A percentile compares a stretch with the other conserved stretches of the same genome.
Conservation (phyloP, 2,113 vertebrate genomes). For the Urocynchramus pylzowi region DNA sequence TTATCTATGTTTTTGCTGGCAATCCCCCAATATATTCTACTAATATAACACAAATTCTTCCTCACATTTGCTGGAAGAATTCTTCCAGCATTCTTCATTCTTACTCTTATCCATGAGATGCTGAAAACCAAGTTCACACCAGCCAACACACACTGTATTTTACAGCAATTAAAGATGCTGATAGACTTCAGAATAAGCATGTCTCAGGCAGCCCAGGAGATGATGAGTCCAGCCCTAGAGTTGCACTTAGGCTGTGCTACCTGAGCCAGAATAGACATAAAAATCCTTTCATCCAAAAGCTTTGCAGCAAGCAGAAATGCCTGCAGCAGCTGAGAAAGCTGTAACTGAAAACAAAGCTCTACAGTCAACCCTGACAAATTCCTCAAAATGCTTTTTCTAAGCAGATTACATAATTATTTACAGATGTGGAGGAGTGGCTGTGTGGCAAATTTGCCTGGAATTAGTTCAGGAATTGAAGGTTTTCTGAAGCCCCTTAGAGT, state of each 20-base stretch:
- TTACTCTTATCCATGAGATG: background rate
- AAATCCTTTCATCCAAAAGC: background rate
- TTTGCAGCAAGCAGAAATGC: background rate
- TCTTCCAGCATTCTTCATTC: background rate
- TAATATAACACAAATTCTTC: background rate
- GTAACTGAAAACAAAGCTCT: background rate
- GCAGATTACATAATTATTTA: conserved; percentile 24
- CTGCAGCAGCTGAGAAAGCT: background rate
- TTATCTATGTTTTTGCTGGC: background rate
- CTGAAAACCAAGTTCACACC: background rate
- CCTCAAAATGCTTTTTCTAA: background rate
- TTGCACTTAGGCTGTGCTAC: background rate
- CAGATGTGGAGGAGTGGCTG: background rate
- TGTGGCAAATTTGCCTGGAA: conserved; percentile 26
- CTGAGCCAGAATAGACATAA: background rate
- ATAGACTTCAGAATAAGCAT: background rate
- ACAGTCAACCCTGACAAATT: background rate
- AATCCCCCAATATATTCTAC: background rate
- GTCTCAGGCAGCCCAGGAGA: background rate
- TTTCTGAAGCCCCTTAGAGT: background rate
- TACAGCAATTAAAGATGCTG: background rate
- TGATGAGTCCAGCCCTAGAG: background rate
- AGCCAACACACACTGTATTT: background rate
- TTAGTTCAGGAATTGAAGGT: background rate
- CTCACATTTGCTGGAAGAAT: too few species aligned